Evolutionary conservation across 2,113 vertebrate species (phyloP).

Genomic region (Pandion haliaetus): DNA sequence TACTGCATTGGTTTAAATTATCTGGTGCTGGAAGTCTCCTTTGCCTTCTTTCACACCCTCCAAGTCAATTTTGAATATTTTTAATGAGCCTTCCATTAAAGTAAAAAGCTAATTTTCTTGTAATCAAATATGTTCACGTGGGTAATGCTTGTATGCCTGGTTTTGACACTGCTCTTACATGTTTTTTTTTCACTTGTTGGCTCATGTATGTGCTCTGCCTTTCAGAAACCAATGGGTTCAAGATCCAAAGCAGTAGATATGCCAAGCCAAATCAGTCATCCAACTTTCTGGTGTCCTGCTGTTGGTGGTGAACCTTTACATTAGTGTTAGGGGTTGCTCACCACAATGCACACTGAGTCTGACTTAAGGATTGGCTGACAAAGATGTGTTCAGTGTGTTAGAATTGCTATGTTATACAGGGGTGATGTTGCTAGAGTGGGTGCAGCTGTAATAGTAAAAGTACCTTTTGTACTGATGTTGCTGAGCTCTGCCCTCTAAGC

Average conservation of each 20-base stretch:
- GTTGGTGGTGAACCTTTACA: accelerated
- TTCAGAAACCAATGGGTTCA: not conserved
- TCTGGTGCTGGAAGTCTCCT: no score
- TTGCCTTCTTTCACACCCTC: not conserved
- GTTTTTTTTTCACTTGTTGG: accelerated
- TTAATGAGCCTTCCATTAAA: not conserved
- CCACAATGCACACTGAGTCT: accelerated
- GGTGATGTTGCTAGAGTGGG: not conserved
- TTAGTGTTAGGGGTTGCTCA: not conserved
- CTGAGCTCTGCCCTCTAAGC: not conserved
- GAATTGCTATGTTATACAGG: accelerated
- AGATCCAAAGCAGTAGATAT: not conserved
- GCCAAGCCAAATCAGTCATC: not conserved
- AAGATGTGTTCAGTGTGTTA: not conserved
- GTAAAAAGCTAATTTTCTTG: not conserved
- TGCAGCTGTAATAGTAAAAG: not conserved
- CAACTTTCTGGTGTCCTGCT: not conserved
- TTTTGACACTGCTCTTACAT: accelerated
- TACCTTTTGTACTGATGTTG: not conserved
- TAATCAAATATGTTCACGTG: accelerated
- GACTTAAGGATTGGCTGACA: accelerated
- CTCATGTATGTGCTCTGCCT: not conserved
- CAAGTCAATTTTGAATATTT: not conserved
- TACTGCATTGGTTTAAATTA: not conserved
- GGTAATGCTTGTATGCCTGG: not conserved